Base-by-base conservation (phyloP, 1,140 invertebrate genomes). In the Oppia nitens region DNA sequence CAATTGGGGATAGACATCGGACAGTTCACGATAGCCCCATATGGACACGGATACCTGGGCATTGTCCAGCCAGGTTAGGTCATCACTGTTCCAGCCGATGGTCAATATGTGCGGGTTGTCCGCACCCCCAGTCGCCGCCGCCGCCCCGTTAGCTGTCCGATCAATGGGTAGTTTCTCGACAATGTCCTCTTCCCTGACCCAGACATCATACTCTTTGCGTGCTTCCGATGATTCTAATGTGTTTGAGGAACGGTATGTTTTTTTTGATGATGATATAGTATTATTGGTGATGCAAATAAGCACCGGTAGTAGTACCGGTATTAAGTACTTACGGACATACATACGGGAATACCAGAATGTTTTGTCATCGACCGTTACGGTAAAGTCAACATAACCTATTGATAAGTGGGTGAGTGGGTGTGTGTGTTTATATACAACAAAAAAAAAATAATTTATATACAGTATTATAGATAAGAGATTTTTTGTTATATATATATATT, bases 271-370 rank as follows among this genome's bases (percentile, higher is more conserved):
- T 6, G 17, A 9, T 6, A 40, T 9, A 40, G 17, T 9, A 9
- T 40, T 9, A 40, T 40, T 40, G 17, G 17, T 40, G 6, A 6
- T 9, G 6, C 32, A 40, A 40, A 40, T 9, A 40, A 40, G 32
- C 17, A 9, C 17, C 32, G 6, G 6, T 14, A 51, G 49, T 4
- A 25, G 14, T 9, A 25, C 6, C 6, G n/a, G n/a, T 28, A 6
- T 23, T 6, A 9, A n/a, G n/a, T 25, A 73, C 77, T 79, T 77
- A 88, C 86, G 85, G 50, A 94, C 82, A 69, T 90, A 91, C 71
- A 82, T 93, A 76, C 81, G 83, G 65, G 88, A 87, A 66, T 87
- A 88, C 85, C 89, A 94, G 65, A 90, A 83, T 24, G 78, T 79
- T 65, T 83, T 85, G 45, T 81, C 84, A 48, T 76, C 71, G 49